phyloP scores from a whole-genome alignment of 2,888 invertebrate species.

The Plutella xylostella region DNA sequence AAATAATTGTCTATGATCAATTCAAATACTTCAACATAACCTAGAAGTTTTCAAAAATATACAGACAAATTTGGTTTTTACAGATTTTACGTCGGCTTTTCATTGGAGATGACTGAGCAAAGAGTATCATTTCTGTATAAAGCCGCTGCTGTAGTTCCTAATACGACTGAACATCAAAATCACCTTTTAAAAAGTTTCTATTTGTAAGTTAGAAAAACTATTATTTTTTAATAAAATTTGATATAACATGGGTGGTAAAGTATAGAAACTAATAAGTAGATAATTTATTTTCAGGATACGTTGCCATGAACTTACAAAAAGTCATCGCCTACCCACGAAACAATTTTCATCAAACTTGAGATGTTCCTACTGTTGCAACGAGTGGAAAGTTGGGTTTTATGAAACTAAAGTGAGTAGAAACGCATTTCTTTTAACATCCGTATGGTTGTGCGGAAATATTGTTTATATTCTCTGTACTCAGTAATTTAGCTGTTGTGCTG shows the following conservation, averaged over 20 bases:
- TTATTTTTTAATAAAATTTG: no score
- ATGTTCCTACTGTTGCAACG: slow-evolving; percentile 44
- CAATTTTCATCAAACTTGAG: slow-evolving; percentile 39
- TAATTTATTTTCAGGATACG: slow-evolving; percentile 35
- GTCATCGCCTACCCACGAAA: slow-evolving; percentile 40
- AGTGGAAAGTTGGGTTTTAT: slow-evolving; percentile 35
- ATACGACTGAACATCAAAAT: slow-evolving; percentile 23
- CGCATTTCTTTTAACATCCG: background rate
- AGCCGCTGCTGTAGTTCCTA: slow-evolving; percentile 28
- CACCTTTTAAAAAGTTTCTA: slow-evolving; percentile 45
- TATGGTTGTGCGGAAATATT: background rate
- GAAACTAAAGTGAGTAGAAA: slow-evolving; percentile 30
- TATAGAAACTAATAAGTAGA: no score
- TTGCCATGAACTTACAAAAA: slow-evolving; percentile 38
- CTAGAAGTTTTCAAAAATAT: background rate
- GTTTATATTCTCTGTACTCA: background rate
- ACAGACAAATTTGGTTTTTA: background rate
- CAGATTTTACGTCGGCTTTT: background rate
- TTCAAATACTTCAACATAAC: slow-evolving; percentile 1
- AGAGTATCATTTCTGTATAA: slow-evolving; percentile 40
- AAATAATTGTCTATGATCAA: no score
- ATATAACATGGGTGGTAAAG: no score
- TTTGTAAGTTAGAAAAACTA: slow-evolving; percentile 42
- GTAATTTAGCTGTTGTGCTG: background rate
- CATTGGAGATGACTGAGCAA: slow-evolving; percentile 35